Evolutionary conservation across 2,113 vertebrate species (phyloP).

Genomic region (Cromileptes altivelis): DNA sequence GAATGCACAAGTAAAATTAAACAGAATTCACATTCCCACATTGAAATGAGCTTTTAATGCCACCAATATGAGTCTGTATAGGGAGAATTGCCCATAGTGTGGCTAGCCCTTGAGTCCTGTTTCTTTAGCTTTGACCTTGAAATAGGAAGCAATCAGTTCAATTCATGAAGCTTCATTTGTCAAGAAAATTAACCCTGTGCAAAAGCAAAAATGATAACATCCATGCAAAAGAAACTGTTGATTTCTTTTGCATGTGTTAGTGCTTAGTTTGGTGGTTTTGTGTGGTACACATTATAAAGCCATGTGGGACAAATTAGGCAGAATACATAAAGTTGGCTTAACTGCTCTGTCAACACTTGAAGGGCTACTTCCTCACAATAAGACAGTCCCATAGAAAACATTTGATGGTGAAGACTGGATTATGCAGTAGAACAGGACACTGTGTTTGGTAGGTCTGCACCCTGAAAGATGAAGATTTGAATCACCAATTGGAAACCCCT

Average conservation of each 20-base stretch:
- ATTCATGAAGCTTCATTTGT: not conserved
- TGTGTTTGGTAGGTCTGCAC: not conserved
- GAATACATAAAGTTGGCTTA: slow-evolving; percentile 8
- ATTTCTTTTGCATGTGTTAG: not conserved
- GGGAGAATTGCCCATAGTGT: not conserved
- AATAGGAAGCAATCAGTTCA: not conserved
- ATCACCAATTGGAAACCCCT: too few species aligned
- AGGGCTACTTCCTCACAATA: not conserved
- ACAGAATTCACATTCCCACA: not conserved
- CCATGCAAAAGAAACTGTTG: not conserved
- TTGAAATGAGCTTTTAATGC: slow-evolving; percentile 3
- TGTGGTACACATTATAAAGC: not conserved
- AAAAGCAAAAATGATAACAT: not conserved
- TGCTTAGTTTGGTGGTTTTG: not conserved
- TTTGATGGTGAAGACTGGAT: slow-evolving; percentile 18
- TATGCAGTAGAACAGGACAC: slow-evolving; percentile 7
- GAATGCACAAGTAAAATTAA: too few species aligned
- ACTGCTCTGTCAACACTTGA: slow-evolving; percentile 16
- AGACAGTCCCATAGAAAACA: slow-evolving; percentile 18
- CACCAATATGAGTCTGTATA: not conserved
- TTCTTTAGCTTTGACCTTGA: not conserved
- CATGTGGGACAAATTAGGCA: not conserved
- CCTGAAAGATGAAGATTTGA: too few species aligned
- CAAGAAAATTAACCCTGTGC: not conserved
- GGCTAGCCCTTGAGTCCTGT: not conserved